Evolutionary conservation across 1,140 invertebrate species (phyloP).

Genomic region (Vanessa tameamea): DNA sequence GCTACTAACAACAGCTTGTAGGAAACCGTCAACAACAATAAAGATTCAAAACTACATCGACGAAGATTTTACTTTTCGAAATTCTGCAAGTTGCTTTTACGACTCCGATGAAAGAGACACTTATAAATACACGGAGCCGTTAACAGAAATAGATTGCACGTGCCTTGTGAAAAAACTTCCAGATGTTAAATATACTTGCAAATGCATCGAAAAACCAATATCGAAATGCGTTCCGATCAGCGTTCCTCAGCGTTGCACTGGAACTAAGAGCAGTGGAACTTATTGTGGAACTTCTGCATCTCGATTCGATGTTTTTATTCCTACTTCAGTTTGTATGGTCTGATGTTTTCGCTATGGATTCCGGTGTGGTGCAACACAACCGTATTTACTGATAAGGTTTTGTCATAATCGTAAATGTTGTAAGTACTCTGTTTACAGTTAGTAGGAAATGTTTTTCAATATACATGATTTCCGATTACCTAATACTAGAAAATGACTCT

Average conservation of each 20-base stretch:
- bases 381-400: not conserved
- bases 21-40: not conserved
- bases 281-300: not conserved
- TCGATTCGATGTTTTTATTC: not conserved
- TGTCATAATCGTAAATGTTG: constrained; percentile 9
- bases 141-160: constrained; percentile 35
- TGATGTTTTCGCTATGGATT: constrained; percentile 1
- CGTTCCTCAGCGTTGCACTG: not conserved
- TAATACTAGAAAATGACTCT: not conserved
- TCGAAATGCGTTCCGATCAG: not conserved
- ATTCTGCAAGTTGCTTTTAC: constrained; percentile 5
- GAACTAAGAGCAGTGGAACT: not conserved
- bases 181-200: not conserved
- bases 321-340: not conserved
- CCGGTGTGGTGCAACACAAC: constrained; percentile 3
- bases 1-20: constrained; percentile 16
- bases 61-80: constrained; percentile 47
- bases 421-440: constrained; percentile 7
- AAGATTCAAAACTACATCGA: constrained; percentile 17
- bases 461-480: constrained; percentile 2
- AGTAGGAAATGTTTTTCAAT: constrained; percentile 4
- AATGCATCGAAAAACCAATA: constrained; percentile 1
- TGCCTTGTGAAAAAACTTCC: constrained; percentile 22
- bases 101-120: constrained; percentile 27
- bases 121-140: not conserved